Conservation (phyloP, 2,113 vertebrate species). For the Cnemophilus loriae region DNA sequence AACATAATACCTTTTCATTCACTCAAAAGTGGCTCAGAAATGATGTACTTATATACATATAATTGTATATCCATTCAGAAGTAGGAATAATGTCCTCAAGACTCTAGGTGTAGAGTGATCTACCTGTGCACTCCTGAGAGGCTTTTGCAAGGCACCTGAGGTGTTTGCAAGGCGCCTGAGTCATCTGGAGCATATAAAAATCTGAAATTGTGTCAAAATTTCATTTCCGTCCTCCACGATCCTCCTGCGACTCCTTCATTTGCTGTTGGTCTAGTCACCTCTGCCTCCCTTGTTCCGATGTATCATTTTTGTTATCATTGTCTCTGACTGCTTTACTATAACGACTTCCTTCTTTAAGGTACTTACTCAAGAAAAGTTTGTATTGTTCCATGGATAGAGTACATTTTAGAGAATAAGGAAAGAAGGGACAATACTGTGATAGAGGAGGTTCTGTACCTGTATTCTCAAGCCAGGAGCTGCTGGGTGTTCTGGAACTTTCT, state of each 20-base stretch:
- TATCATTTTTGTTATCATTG: background rate
- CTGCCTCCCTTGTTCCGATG: background rate
- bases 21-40: background rate
- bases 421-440: background rate
- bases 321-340: background rate
- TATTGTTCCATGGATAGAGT: background rate
- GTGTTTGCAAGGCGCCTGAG: background rate
- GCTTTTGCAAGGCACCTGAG: background rate
- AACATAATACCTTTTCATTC: background rate
- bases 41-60: too few species aligned
- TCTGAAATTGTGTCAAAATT: background rate
- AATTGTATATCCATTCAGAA: background rate
- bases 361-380: background rate
- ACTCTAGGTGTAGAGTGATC: background rate
- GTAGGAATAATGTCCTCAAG: background rate
- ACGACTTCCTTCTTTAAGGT: background rate
- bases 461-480: background rate
- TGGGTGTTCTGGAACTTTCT: background rate
- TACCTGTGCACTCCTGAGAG: too few species aligned
- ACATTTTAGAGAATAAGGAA: background rate
- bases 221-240: background rate
- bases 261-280: background rate
- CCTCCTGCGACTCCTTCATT: background rate
- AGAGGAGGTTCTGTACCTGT: background rate
- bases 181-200: background rate